These are phyloP conservation scores for Typhlichthys eigenmanni DNA, from an alignment of 2,797 vertebrate species.

Conservation along the genomic window DNA sequence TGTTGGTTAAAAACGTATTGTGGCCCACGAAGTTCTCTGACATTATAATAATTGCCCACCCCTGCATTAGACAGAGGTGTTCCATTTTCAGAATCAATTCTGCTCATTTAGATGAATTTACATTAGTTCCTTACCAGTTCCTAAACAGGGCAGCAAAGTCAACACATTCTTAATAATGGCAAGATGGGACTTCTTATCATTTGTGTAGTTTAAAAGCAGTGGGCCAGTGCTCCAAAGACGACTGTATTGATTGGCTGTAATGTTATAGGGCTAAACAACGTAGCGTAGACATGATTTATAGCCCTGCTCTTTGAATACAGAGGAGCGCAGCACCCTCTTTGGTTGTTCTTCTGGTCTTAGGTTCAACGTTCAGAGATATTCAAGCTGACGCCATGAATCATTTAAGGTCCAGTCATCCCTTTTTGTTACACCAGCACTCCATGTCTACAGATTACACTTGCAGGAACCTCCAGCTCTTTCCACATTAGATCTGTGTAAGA, in stretches of 20 bases:
- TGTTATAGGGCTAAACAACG: constrained; percentile 13
- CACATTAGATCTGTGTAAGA: constrained; percentile 60
- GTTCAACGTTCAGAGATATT: constrained; percentile 70
- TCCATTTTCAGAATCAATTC: too few relatives aligned
- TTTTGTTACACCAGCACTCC: constrained; percentile 60
- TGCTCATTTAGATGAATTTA: too few relatives aligned
- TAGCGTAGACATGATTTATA: constrained; percentile 20
- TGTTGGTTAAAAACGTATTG: too few relatives aligned
- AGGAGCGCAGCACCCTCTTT: constrained; percentile 39
- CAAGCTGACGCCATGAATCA: constrained; percentile 69
- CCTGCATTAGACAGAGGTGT: background rate
- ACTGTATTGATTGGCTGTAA: constrained; percentile 7
- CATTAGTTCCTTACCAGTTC: background rate
- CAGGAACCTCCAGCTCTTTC: constrained; percentile 68
- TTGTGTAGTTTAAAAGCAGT: background rate
- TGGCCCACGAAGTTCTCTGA: too few relatives aligned
- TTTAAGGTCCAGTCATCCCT: constrained; percentile 66
- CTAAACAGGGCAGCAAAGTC: background rate
- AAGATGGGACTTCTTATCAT: constrained; percentile 1
- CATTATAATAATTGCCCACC: too few relatives aligned
- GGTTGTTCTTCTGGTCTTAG: constrained; percentile 56
- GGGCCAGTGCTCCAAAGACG: background rate
- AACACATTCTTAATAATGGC: background rate
- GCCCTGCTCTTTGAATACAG: constrained; percentile 21
- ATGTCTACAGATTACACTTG: constrained; percentile 65